These are phyloP conservation scores for Meloidogyne floridensis DNA, from an alignment of 1,140 invertebrate genomes.

Conservation along the genomic window DNA sequence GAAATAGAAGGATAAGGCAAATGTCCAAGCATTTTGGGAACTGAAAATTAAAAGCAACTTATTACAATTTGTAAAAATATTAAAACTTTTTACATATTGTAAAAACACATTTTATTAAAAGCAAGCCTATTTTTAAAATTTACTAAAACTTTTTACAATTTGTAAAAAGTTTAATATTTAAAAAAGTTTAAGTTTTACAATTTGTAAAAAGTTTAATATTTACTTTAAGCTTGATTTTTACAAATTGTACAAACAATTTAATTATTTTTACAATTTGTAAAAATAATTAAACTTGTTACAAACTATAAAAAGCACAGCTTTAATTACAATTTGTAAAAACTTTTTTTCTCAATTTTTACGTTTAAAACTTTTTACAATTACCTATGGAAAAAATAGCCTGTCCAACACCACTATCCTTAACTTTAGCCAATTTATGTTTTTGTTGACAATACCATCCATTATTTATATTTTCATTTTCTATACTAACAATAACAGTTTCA, in stretches of 20 bases:
- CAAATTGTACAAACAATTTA: too few relatives aligned
- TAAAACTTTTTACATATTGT: too few relatives aligned
- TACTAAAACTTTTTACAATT: not conserved
- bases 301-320: too few relatives aligned
- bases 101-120: not conserved
- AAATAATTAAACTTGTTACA: too few relatives aligned
- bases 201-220: too few relatives aligned
- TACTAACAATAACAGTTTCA: slow-evolving; percentile 50
- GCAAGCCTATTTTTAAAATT: not conserved
- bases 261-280: too few relatives aligned
- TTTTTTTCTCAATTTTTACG: not conserved
- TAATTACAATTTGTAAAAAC: too few relatives aligned
- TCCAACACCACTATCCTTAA: slow-evolving; percentile 62
- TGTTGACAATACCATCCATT: slow-evolving; percentile 12
- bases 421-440: slow-evolving; percentile 39
- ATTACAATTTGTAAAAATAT: not conserved
- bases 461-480: slow-evolving; percentile 47
- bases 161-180: not conserved
- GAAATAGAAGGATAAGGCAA: slow-evolving; percentile 58
- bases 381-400: slow-evolving; percentile 53
- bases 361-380: not conserved
- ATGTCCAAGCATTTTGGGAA: slow-evolving; percentile 59
- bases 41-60: slow-evolving; percentile 12
- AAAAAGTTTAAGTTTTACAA: too few relatives aligned
- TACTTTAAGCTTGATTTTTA: too few relatives aligned